Evolutionary conservation across 2,797 vertebrate species (phyloP).

Genomic region (Sebastes steindachneri): DNA sequence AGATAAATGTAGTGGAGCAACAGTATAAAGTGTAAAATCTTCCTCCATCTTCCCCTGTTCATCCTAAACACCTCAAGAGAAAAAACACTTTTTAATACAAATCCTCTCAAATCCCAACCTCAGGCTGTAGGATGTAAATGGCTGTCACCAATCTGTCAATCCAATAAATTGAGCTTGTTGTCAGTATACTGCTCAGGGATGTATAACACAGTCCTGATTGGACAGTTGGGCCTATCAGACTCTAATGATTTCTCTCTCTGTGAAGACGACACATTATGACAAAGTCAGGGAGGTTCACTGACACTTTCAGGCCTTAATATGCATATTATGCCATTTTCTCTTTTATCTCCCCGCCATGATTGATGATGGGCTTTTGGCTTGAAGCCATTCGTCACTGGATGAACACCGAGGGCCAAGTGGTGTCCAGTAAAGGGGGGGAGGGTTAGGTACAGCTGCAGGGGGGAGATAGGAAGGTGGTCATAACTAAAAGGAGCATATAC

Average conservation of each 20-base stretch:
- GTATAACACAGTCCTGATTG: not conserved
- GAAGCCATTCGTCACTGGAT: constrained; percentile 22
- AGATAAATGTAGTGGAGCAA: not conserved
- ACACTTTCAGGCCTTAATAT: constrained; percentile 23
- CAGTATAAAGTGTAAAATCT: not conserved
- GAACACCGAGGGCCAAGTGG: not conserved
- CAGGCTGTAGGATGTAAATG: not conserved
- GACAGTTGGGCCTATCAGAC: not conserved
- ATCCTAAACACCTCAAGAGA: not conserved
- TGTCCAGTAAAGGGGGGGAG: not conserved
- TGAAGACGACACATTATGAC: constrained; percentile 6
- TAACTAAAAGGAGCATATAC: constrained; percentile 12
- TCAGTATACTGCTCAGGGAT: not conserved
- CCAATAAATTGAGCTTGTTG: not conserved
- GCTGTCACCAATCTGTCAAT: not conserved
- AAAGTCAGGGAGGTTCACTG: constrained; percentile 9
- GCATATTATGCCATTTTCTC: constrained; percentile 29
- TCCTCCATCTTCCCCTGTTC: not conserved
- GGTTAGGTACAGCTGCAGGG: constrained; percentile 13
- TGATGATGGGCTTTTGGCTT: constrained; percentile 40
- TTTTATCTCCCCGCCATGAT: constrained; percentile 33
- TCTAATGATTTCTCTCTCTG: not conserved
- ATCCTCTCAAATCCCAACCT: not conserved
- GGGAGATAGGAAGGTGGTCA: constrained; percentile 27
- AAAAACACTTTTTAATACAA: not conserved